phyloP scores from a whole-genome alignment of 2,888 invertebrate species.

The Myopa tessellatipennis region DNA sequence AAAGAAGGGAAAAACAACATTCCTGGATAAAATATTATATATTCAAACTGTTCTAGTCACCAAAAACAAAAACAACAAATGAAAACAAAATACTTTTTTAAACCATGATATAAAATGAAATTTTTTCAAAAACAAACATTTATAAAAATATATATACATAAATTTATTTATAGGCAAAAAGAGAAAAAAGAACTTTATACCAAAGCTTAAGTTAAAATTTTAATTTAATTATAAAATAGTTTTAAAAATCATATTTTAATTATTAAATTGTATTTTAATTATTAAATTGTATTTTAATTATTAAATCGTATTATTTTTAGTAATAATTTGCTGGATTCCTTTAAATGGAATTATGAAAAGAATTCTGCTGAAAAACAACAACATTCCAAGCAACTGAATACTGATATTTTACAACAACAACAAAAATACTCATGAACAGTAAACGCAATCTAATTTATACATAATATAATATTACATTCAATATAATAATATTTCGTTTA shows the following conservation, averaged over 20 bases:
- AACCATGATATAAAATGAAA: neutral
- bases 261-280: neutral
- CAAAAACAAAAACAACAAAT: constrained; percentile 14
- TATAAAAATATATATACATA: constrained; percentile 20
- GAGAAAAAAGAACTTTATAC: constrained; percentile 23
- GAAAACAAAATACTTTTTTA: neutral
- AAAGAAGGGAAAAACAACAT: neutral
- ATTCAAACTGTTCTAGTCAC: constrained; percentile 33
- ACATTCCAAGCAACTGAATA: neutral
- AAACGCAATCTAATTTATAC: neutral
- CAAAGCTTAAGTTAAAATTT: constrained; percentile 28
- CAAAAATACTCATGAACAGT: constrained; percentile 15
- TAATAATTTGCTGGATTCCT: constrained; percentile 7
- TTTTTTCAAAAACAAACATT: neutral
- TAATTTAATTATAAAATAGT: constrained; percentile 28
- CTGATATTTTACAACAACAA: constrained; percentile 11
- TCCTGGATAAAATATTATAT: constrained; percentile 10
- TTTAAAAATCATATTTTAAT: neutral
- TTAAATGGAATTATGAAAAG: neutral
- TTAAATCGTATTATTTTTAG: neutral
- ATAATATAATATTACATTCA: neutral
- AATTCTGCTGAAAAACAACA: neutral
- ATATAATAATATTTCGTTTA: neutral
- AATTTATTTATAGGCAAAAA: constrained; percentile 35
- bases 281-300: neutral